Evolutionary conservation across 2,113 vertebrate species (phyloP), one percentile per base, ranked within the genome.

Genomic region (Scomber japonicus): DNA sequence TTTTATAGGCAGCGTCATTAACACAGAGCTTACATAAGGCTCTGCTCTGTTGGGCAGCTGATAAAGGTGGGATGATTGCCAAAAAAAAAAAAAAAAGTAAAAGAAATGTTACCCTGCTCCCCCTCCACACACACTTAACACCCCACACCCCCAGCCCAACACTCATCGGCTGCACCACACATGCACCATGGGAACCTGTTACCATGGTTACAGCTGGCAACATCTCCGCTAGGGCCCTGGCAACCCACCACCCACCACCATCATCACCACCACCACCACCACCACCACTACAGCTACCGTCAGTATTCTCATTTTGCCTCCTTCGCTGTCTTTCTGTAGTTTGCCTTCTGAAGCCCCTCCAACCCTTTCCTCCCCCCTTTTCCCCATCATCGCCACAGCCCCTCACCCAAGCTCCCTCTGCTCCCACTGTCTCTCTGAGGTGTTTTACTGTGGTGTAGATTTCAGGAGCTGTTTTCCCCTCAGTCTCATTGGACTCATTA

Each of bases 401-500:
- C 63, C 21, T 44, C 45, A 12, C 45, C 61, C 14, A 35, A 17
- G n/a, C 76, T 59, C 71, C 74, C 69, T 35, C 53, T 31, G 65
- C 67, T 62, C 40, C 60, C 50, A 21, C 44, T 16, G 68, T 53
- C 76, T 74, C 90, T 90, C 88, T 44, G 75, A 87, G 92, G 89
- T 82, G 86, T 91, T 86, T 88, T 86, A 75, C 69, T 83, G 80
- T 82, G 79, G 83, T 89, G 83, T 77, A 80, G 76, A 89, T 89
- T 88, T 87, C 80, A 87, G 85, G 72, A 84, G 74, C 84, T 89
- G 88, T 91, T 89, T 87, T 87, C 88, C 84, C 80, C 84, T 87
- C 57, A 86, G 91, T 92, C 91, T 92, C 91, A 81, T 93, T 89
- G 89, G 92, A 90, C 92, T 94, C 92, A 93, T 93, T 93, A 93